Conservation (phyloP, 1,140 invertebrate species). For the Zophobas morio region DNA sequence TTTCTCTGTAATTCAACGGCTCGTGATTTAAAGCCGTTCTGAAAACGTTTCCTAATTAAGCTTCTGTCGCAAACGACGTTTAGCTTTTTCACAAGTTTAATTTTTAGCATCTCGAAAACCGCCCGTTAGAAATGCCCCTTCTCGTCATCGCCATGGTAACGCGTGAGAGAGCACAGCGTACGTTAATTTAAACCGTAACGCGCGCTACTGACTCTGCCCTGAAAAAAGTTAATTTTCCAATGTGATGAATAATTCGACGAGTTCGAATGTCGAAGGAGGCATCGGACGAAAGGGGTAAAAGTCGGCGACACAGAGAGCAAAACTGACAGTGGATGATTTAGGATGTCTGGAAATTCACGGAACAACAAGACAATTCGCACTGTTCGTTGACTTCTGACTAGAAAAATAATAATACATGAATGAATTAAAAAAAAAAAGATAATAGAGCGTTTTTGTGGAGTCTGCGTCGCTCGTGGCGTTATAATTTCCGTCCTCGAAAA, state of each 20-base stretch:
- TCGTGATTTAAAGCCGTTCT: conserved; percentile 65
- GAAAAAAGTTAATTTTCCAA: conserved; percentile 63
- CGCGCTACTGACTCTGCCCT: conserved; percentile 45
- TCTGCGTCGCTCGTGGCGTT: too few species aligned
- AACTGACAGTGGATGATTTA: not conserved
- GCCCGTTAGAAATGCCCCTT: conserved; percentile 57
- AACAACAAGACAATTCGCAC: too few species aligned
- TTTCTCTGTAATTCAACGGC: conserved; percentile 61
- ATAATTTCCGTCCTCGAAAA: too few species aligned
- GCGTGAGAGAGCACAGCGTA: conserved; percentile 46
- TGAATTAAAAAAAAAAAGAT: too few species aligned
- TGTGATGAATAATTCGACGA: conserved; percentile 61
- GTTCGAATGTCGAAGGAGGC: conserved; percentile 55
- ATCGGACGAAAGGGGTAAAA: conserved; percentile 52
- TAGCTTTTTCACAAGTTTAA: conserved; percentile 65
- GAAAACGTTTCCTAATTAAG: conserved; percentile 69
- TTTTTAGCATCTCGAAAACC: conserved; percentile 65
- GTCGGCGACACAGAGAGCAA: not conserved
- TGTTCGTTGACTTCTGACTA: too few species aligned
- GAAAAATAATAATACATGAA: too few species aligned
- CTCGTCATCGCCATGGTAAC: conserved; percentile 56
- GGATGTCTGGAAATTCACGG: too few species aligned
- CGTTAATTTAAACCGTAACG: conserved; percentile 54
- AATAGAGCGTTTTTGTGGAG: too few species aligned
- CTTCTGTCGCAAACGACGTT: conserved; percentile 68